Evolutionary conservation across 1,140 invertebrate genomes (phyloP).

Genomic region (Galendromus occidentalis): DNA sequence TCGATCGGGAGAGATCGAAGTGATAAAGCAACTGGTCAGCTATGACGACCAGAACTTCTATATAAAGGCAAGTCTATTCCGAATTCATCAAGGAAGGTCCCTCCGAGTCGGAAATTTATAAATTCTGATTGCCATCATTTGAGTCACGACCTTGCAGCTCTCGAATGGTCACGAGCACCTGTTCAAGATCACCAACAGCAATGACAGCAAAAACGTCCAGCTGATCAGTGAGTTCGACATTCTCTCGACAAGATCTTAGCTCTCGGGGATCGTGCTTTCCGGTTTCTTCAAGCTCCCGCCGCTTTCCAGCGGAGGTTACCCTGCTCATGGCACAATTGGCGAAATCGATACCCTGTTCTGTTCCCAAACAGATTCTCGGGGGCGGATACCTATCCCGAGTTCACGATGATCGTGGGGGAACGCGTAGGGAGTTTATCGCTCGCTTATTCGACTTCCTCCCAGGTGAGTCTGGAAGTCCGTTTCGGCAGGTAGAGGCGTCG

Average conservation of each 20-base stretch:
- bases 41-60: constrained; percentile 9
- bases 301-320: neutral
- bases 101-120: too few relatives aligned
- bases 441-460: neutral
- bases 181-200: neutral
- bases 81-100: too few relatives aligned
- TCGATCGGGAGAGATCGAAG: neutral
- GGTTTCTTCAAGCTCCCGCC: too few relatives aligned
- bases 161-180: neutral
- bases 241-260: neutral
- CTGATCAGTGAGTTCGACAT: neutral
- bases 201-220: constrained; percentile 1
- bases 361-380: neutral
- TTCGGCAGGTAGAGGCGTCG: too few relatives aligned
- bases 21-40: neutral
- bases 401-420: neutral
- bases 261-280: too few relatives aligned
- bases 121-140: too few relatives aligned
- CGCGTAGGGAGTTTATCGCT: neutral
- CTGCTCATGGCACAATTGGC: neutral
- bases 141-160: neutral
- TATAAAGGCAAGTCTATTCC: constrained; percentile 1
- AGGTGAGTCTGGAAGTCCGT: too few relatives aligned
- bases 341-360: neutral
- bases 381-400: neutral